Evolutionary conservation across 2,888 invertebrate species (phyloP).

Genomic region (Dolichomitus sp.): DNA sequence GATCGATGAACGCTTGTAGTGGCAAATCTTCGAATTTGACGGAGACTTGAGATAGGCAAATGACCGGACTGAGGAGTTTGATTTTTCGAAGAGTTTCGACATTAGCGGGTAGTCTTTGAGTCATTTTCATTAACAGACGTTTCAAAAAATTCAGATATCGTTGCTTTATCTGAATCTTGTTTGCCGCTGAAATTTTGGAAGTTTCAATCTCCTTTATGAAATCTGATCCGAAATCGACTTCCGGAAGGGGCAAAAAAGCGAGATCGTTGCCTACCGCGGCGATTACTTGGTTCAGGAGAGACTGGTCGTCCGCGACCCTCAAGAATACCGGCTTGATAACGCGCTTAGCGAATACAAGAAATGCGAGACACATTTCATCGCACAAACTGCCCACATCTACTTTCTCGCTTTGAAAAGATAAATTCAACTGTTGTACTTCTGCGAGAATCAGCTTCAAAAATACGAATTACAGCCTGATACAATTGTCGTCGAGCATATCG

Average conservation of each 20-base stretch:
- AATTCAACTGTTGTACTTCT: constrained; percentile 59
- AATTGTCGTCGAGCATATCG: constrained; percentile 63
- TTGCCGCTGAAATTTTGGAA: neutral
- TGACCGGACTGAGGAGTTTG: constrained; percentile 18
- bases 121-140: constrained; percentile 21
- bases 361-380: constrained; percentile 36
- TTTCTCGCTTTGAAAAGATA: constrained; percentile 63
- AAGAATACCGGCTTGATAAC: constrained; percentile 16
- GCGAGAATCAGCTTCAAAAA: constrained; percentile 66
- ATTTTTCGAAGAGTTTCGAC: constrained; percentile 24
- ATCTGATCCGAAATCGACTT: constrained; percentile 26
- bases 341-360: constrained; percentile 24
- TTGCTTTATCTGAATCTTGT: constrained; percentile 25
- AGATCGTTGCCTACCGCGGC: constrained; percentile 22
- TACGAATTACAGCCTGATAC: constrained; percentile 63
- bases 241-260: constrained; percentile 23
- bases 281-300: constrained; percentile 17
- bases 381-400: constrained; percentile 62
- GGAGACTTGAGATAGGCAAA: constrained; percentile 33
- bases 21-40: constrained; percentile 18
- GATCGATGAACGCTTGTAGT: constrained; percentile 18
- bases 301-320: neutral
- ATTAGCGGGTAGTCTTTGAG: constrained; percentile 15
- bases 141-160: constrained; percentile 29
- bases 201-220: constrained; percentile 9